These are phyloP conservation scores for Gadopsis marmoratus DNA, from an alignment of 2,797 vertebrate species.

Conservation along the genomic window DNA sequence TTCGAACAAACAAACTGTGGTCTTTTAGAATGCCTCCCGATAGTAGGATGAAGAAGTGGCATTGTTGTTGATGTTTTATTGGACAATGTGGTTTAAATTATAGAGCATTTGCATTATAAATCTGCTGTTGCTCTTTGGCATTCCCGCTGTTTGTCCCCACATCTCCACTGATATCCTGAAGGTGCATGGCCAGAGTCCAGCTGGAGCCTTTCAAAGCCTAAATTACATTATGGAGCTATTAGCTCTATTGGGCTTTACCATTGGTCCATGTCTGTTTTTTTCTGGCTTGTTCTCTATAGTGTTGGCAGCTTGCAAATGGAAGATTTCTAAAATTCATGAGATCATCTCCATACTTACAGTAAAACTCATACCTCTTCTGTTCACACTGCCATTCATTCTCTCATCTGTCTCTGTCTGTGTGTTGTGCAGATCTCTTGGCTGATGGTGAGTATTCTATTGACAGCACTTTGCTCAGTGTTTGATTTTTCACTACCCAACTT, in stretches of 20 bases:
- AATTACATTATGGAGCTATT: slow-evolving; percentile 37
- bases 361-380: neutral
- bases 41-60: neutral
- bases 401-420: slow-evolving; percentile 30
- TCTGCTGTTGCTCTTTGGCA: slow-evolving; percentile 6
- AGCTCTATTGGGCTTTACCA: slow-evolving; percentile 17
- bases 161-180: slow-evolving; percentile 11
- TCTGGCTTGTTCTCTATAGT: neutral
- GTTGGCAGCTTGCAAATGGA: slow-evolving; percentile 30
- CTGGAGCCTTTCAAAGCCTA: slow-evolving; percentile 14
- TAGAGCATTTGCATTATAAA: slow-evolving; percentile 2
- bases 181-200: slow-evolving; percentile 22
- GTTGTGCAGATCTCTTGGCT: slow-evolving; percentile 78
- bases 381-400: slow-evolving; percentile 2
- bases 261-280: neutral
- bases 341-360: neutral
- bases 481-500: slow-evolving; percentile 5
- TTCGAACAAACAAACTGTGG: slow-evolving; percentile 6
- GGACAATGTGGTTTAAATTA: slow-evolving; percentile 11
- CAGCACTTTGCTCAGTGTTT: neutral
- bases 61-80: neutral
- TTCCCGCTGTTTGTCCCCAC: slow-evolving; percentile 2
- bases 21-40: slow-evolving; percentile 1
- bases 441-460: slow-evolving; percentile 73
- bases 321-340: slow-evolving; percentile 1